Base-by-base conservation (phyloP, 1,140 invertebrate species). In the Nomia melanderi region DNA sequence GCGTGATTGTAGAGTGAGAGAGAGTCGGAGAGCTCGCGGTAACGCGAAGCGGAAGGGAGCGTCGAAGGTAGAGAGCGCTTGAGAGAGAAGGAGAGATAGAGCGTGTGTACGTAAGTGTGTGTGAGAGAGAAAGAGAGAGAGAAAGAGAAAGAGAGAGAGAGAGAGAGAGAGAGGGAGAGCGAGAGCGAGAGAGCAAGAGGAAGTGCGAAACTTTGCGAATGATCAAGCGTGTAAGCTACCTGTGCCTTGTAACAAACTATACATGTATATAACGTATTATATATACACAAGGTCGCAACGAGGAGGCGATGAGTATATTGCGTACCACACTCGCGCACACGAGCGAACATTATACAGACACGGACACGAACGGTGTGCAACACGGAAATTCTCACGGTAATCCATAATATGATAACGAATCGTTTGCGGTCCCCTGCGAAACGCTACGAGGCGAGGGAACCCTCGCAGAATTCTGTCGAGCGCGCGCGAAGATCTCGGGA, bases 201-300 rank as follows among this genome's bases (percentile, higher is more conserved):
- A 7, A 71, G 54, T 76, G 77, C 50, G 23, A 56, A 29, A 17
- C 20, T 47, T 39, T 41, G 62, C 78, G 79, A 81, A 79, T 82
- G 84, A 73, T 77, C 63, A 31, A 83, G 79, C 72, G 78, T 84
- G 83, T 84, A 84, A 84, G 90, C 91, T 92, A 92, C 91, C 89
- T 92, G 91, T 92, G 91, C 91, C 91, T 92, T 92, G 91, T 92
- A 92, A 92, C 88, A 90, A 90, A 90, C 88, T 89, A 90, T 90
- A 87, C 84, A 91, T 87, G 78, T 87, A 87, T 83, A 85, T 75
- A 78, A 83, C 8, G 82, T 87, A 88, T 88, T 83, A 84, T 83
- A 86, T 83, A 71, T 70, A 77, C 57, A 86, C 86, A 86, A 84
- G 84, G 85, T 86, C 78, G 86, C 78, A 14, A 88, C 82, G 84